Conservation (phyloP, 2,888 invertebrate genomes). For the Rapana venosa region DNA sequence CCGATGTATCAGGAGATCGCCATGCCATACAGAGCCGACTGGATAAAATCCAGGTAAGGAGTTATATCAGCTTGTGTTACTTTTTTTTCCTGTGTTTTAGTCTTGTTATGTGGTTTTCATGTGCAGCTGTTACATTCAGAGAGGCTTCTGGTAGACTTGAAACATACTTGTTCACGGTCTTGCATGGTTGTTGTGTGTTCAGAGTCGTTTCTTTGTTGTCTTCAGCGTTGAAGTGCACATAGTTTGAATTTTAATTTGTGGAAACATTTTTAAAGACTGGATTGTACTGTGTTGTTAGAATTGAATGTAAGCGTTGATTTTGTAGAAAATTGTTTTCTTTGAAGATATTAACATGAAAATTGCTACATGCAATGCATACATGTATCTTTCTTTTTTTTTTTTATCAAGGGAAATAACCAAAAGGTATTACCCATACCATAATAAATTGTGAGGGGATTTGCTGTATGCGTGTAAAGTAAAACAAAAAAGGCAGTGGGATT, state of each 20-base stretch:
- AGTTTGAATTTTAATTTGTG: too few relatives aligned
- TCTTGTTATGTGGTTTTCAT: background rate
- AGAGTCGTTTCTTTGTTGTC: too few relatives aligned
- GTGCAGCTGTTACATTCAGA: too few relatives aligned
- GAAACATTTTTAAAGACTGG: too few relatives aligned
- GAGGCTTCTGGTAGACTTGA: too few relatives aligned
- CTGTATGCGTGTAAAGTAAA: background rate
- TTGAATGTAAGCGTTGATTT: background rate
- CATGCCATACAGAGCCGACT: conserved; percentile 89
- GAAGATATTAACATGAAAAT: background rate
- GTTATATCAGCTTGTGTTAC: background rate
- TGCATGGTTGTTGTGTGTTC: too few relatives aligned
- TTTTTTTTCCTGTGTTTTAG: background rate
- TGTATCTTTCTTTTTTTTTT: background rate
- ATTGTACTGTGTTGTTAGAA: background rate
- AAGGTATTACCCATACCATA: background rate
- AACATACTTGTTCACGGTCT: too few relatives aligned
- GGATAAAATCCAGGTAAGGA: conserved; percentile 83
- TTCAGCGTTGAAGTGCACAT: too few relatives aligned
- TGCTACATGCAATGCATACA: background rate
- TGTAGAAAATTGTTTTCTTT: background rate
- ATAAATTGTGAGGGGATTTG: background rate
- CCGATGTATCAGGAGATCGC: conserved; percentile 92
- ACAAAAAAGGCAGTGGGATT: background rate
- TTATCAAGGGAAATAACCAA: background rate